Base-by-base conservation (phyloP, 2,113 vertebrate genomes). In the Salvelinus alpinus region DNA sequence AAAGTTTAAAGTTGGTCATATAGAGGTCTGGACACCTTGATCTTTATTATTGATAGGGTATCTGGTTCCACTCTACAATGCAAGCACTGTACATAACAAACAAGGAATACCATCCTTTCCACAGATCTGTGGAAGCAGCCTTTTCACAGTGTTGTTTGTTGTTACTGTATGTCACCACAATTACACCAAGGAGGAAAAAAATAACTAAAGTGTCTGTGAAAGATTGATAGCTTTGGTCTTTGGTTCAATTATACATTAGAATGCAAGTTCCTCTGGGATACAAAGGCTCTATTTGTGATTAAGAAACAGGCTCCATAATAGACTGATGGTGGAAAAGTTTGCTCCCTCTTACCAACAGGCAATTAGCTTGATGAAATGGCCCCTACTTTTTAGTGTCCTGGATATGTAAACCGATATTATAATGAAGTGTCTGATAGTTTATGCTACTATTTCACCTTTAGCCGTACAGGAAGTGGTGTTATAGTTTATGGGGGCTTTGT, bases 171-270 rank as follows among this genome's bases (percentile, higher is more conserved):
- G 94, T 95, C 94, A 93, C 93, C 94, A 95, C 96, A 95, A 96
- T 97, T 97, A 97, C 93, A 96, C 91, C 84, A 80, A 77, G 51
- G 78, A 84, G 86, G 88, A 80, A 59, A 93, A 93, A 69, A 64
- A 85, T 93, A 94, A 51, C 88, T 88, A 91, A 96, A 95, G 94
- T 95, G 94, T 91, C 94, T 95, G 90, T 93, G 91, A 94, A 94
- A 97, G 97, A 99, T 99, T 96, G 97, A 98, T 99, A 96, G 96
- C 95, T 96, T 95, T 96, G 96, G 96, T 98, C 96, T 95, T 94
- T 93, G 96, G 96, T 98, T 99, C 96, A 98, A 95, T 96, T 97
- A 96, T 97, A 97, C 98, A 99, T 99, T 97, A 97, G 95, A 96
- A 97, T 94, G 94, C 95, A 94, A 94, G 92, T 95, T 95, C 94